Percentiles rank a stretch among this genome's conserved stretches.
Evolutionary conservation across 2,113 vertebrate species (phyloP).

Genomic region (Channa argus): DNA sequence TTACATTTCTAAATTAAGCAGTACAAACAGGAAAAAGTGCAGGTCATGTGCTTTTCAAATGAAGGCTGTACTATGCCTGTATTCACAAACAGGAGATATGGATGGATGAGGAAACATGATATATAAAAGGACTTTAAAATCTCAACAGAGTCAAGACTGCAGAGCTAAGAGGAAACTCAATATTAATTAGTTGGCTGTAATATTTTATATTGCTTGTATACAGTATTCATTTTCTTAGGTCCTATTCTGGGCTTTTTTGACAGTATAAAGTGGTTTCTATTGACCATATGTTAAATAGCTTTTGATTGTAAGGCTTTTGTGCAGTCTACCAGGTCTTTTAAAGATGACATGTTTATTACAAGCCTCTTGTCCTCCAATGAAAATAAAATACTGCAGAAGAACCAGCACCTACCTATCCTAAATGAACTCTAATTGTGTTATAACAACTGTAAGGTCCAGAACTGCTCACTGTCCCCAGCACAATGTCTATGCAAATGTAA

Average conservation of each 20-base stretch:
- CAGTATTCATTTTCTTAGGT: not conserved
- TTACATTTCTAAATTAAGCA: not conserved
- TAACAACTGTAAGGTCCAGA: not conserved
- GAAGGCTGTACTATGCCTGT: not conserved
- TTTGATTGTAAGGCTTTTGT: not conserved
- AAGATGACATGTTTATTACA: slow-evolving; percentile 1
- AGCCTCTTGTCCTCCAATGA: not conserved
- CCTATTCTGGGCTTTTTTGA: not conserved
- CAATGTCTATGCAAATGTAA: not conserved
- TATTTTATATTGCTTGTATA: slow-evolving; percentile 2
- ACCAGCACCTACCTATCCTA: not conserved
- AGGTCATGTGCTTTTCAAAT: not conserved
- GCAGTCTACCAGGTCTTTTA: not conserved
- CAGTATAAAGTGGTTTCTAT: slow-evolving; percentile 22
- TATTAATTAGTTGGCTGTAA: slow-evolving; percentile 1
- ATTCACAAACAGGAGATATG: not conserved
- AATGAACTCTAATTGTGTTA: not conserved
- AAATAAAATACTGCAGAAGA: not conserved
- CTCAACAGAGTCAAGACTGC: not conserved
- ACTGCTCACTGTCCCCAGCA: not conserved
- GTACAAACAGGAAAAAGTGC: not conserved
- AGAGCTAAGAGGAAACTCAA: not conserved
- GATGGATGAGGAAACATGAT: not conserved
- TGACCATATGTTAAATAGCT: not conserved
- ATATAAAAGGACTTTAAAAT: not conserved